Evolutionary conservation across 2,113 vertebrate genomes (phyloP).

Genomic region (Syrmaticus mikado): DNA sequence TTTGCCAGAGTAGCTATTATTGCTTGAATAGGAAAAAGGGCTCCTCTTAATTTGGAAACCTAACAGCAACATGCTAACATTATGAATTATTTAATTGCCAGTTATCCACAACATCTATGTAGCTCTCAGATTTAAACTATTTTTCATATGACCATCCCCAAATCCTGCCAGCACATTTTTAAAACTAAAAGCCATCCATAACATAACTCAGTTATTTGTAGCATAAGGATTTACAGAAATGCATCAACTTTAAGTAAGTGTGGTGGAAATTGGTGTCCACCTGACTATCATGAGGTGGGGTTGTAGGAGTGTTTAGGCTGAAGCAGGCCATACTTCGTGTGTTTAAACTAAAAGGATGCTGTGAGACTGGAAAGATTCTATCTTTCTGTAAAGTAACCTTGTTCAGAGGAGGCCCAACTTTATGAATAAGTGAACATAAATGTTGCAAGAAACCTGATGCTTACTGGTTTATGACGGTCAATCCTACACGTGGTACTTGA

Average conservation of each 20-base stretch:
- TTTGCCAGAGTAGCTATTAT: background rate
- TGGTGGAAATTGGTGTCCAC: background rate
- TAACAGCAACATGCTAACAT: background rate
- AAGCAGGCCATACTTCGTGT: background rate
- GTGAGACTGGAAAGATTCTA: fast-evolving
- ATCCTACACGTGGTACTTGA: background rate
- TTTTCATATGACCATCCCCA: background rate
- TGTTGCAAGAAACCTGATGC: background rate
- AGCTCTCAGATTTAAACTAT: background rate
- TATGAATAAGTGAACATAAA: background rate
- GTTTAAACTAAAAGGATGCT: background rate
- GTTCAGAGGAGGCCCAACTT: background rate
- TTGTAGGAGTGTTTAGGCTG: background rate
- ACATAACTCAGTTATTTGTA: background rate
- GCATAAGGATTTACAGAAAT: background rate
- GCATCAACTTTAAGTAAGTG: background rate
- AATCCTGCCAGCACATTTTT: background rate
- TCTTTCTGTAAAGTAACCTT: background rate
- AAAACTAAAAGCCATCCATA: background rate
- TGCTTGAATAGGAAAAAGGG: background rate
- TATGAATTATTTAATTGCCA: slow-evolving; percentile 13
- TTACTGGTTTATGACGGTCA: background rate
- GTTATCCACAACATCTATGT: slow-evolving; percentile 5
- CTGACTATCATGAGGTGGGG: background rate
- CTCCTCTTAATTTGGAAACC: background rate